These are phyloP conservation scores for Diarsia rubi DNA, from an alignment of 2,888 invertebrate genomes.

Conservation along the genomic window DNA sequence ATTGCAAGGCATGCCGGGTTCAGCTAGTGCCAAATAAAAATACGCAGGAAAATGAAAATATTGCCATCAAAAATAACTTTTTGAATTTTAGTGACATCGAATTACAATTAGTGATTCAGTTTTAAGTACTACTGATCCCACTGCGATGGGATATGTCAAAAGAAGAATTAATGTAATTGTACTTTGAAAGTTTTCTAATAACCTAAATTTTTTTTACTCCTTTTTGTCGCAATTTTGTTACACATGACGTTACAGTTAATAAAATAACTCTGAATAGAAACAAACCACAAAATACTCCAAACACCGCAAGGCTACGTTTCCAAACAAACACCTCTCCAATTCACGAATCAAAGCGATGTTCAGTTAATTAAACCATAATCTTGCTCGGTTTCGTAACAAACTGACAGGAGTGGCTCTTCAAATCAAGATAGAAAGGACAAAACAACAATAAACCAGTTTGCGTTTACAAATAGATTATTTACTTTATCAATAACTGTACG, in stretches of 20 bases:
- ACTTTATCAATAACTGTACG: conserved; percentile 56
- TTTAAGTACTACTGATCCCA: neutral
- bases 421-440: conserved; percentile 70
- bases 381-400: conserved; percentile 61
- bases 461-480: conserved; percentile 63
- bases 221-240: neutral
- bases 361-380: conserved; percentile 70
- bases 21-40: too few relatives aligned
- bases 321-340: conserved; percentile 22
- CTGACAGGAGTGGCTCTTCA: conserved; percentile 65
- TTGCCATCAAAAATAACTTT: too few relatives aligned
- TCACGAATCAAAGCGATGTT: conserved; percentile 31
- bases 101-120: neutral
- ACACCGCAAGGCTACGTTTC: neutral
- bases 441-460: conserved; percentile 63
- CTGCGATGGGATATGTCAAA: neutral
- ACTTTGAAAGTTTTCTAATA: neutral
- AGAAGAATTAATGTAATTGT: neutral
- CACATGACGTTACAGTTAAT: neutral
- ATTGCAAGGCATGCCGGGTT: too few relatives aligned
- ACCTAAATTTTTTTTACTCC: neutral
- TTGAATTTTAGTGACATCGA: too few relatives aligned
- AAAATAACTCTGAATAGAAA: neutral
- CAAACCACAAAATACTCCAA: neutral
- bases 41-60: too few relatives aligned